These are phyloP conservation scores for Mormyrus iriodes DNA, from an alignment of 2,113 vertebrate genomes.

Conservation along the genomic window DNA sequence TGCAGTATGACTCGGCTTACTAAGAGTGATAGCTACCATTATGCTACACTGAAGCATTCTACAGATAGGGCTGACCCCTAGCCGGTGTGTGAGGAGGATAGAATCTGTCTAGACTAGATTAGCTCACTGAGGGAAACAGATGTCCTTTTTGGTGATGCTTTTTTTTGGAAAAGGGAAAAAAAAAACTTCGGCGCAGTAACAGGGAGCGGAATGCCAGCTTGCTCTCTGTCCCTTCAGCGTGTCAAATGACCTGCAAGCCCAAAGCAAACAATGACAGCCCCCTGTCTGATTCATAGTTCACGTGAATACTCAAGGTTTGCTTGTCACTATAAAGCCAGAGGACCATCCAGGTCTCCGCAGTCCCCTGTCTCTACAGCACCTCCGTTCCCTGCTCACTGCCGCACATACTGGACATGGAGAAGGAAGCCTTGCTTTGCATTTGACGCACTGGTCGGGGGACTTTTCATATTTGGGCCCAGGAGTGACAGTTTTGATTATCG, in stretches of 20 bases:
- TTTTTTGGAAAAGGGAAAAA: not conserved
- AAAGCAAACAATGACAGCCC: not conserved
- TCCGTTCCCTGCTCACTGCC: not conserved
- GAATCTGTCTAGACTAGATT: slow-evolving; percentile 14
- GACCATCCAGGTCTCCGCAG: not conserved
- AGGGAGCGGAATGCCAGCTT: not conserved
- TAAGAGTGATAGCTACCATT: not conserved
- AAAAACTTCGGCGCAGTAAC: not conserved
- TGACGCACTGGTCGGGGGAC: not conserved
- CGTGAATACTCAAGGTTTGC: not conserved
- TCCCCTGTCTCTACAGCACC: not conserved
- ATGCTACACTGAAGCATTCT: not conserved
- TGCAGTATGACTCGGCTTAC: not conserved
- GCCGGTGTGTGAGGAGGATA: not conserved
- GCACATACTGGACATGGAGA: too few relatives aligned
- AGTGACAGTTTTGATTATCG: not conserved
- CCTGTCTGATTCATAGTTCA: not conserved
- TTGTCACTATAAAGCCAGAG: not conserved
- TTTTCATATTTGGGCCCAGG: not conserved
- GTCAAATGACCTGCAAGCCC: not conserved
- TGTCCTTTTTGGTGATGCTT: not conserved
- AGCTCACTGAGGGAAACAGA: slow-evolving; percentile 3
- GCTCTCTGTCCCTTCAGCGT: not conserved
- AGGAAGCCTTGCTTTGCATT: too few relatives aligned
- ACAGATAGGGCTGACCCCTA: not conserved